Percentiles rank a stretch among this genome's conserved stretches.
phyloP scores from a whole-genome alignment of 23 tunicate genomes.

The Clavelina lepadiformis region DNA sequence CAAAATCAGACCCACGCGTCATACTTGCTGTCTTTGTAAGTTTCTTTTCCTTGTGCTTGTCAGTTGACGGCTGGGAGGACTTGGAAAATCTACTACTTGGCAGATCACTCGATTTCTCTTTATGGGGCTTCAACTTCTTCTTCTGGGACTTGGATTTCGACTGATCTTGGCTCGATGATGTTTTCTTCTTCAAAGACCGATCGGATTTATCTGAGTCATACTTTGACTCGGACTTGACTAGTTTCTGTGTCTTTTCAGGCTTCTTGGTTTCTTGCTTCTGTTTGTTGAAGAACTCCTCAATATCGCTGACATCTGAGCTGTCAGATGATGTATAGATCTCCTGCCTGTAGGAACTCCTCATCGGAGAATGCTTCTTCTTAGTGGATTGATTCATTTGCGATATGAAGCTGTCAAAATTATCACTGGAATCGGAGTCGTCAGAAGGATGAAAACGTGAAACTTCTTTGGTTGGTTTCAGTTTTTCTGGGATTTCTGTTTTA shows the following conservation, averaged over 20 bases:
- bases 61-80: not conserved
- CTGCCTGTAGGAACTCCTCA: not conserved
- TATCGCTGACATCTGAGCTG: not conserved
- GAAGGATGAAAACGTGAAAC: too few relatives aligned
- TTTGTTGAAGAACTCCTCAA: not conserved
- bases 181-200: conserved; percentile 22
- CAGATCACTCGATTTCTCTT: not conserved
- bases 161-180: not conserved
- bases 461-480: too few relatives aligned
- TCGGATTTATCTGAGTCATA: conserved; percentile 51
- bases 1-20: not conserved
- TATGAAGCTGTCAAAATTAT: conserved; percentile 46
- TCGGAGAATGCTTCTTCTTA: not conserved
- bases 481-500: too few relatives aligned
- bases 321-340: conserved; percentile 3
- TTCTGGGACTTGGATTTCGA: not conserved
- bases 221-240: conserved; percentile 28
- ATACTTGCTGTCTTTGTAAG: not conserved
- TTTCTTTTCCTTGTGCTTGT: conserved; percentile 2
- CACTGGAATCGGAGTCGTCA: conserved; percentile 48
- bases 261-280: not conserved
- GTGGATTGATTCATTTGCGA: conserved; percentile 24
- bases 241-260: conserved; percentile 2
- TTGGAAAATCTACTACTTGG: too few relatives aligned
- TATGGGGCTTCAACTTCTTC: not conserved